A percentile compares a stretch with the other conserved stretches of the same genome.
Evolutionary conservation across 2,113 vertebrate species (phyloP).

Genomic region (Paraplagusia blochii): DNA sequence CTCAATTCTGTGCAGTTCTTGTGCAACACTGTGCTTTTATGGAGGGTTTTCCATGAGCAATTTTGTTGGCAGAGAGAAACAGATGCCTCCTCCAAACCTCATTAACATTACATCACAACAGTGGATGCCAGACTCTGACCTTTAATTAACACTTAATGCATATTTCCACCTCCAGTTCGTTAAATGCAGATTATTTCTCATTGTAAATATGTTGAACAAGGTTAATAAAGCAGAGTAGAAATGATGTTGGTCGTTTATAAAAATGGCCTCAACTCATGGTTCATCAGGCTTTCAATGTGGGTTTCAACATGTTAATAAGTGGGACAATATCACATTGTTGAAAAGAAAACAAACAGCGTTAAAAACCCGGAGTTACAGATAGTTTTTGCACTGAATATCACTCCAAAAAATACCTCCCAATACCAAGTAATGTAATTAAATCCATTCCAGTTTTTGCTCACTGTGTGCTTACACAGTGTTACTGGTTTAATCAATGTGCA

Average conservation of each 20-base stretch:
- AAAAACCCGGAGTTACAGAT: too few species aligned
- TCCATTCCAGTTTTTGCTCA: background rate
- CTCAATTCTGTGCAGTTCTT: too few species aligned
- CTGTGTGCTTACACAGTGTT: background rate
- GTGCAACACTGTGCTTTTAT: too few species aligned
- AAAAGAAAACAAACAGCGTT: too few species aligned
- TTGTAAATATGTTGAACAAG: background rate
- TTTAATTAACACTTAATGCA: slow-evolving; percentile 1
- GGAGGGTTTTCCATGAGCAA: background rate
- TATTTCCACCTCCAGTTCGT: background rate
- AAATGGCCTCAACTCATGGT: background rate
- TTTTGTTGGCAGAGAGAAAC: slow-evolving; percentile 1
- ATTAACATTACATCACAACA: background rate
- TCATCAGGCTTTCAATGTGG: too few species aligned
- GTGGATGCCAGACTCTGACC: background rate
- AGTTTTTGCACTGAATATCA: too few species aligned
- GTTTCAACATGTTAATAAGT: too few species aligned
- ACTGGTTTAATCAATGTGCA: background rate
- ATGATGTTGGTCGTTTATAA: background rate
- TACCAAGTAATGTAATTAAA: background rate
- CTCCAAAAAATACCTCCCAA: too few species aligned
- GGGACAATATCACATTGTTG: too few species aligned
- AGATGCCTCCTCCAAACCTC: slow-evolving; percentile 4
- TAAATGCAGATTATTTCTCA: background rate
- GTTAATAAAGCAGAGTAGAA: background rate